Percentiles rank a stretch among this genome's conserved stretches.
These are phyloP conservation scores for Crax fasciolata DNA, from an alignment of 2,797 vertebrate species.

Conservation along the genomic window DNA sequence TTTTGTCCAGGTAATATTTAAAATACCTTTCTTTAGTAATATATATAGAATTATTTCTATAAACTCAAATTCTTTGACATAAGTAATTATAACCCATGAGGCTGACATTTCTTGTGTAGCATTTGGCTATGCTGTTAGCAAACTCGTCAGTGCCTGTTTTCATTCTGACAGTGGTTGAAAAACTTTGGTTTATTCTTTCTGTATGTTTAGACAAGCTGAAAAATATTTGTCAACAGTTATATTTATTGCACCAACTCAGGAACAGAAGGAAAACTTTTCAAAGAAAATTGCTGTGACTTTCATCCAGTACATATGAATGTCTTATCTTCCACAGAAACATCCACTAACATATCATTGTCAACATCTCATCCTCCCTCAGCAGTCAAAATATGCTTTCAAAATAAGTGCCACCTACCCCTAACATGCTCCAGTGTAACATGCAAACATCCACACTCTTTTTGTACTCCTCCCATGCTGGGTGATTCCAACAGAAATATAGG, in stretches of 20 bases:
- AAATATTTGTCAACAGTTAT: conserved; percentile 14
- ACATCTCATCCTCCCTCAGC: conserved; percentile 17
- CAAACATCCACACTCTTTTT: conserved; percentile 15
- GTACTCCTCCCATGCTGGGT: conserved; percentile 30
- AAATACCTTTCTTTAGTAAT: background rate
- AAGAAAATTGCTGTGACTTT: conserved; percentile 14
- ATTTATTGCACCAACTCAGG: background rate
- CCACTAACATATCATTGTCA: conserved; percentile 41
- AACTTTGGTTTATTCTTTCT: background rate
- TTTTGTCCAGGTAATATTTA: background rate
- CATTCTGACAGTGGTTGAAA: background rate
- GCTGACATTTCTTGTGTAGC: background rate
- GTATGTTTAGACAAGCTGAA: background rate
- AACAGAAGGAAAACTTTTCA: conserved; percentile 50
- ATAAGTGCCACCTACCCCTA: conserved; percentile 59
- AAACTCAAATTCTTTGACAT: background rate
- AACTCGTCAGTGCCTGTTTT: background rate
- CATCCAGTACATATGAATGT: background rate
- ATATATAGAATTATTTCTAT: background rate
- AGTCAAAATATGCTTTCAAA: conserved; percentile 63
- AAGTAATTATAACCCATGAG: background rate
- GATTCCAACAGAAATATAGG: conserved; percentile 69
- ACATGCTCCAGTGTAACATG: conserved; percentile 16
- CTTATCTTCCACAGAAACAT: conserved; percentile 29
- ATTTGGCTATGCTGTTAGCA: background rate